A percentile compares a stretch with the other conserved stretches of the same genome.
phyloP scores from a whole-genome alignment of 2,113 vertebrate species.

The Anhinga rufa region DNA sequence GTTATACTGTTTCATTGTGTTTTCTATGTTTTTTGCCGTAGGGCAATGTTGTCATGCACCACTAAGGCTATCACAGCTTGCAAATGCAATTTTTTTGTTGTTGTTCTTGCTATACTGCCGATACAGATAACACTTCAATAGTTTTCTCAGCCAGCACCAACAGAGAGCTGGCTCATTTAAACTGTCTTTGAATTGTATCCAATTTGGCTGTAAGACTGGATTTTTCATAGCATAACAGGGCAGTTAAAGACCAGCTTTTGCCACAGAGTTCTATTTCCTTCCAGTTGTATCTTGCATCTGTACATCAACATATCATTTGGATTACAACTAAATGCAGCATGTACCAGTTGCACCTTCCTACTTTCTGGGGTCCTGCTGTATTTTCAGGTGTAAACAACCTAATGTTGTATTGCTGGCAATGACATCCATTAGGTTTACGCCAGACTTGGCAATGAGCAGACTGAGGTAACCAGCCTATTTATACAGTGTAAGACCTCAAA shows the following conservation, averaged over 20 bases:
- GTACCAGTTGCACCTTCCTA: not conserved
- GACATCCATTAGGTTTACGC: not conserved
- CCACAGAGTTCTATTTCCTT: not conserved
- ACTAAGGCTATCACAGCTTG: not conserved
- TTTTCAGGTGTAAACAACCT: not conserved
- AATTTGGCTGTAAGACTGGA: conserved; percentile 2
- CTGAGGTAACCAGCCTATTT: not conserved
- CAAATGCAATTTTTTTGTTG: not conserved
- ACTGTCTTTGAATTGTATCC: not conserved
- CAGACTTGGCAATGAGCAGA: not conserved
- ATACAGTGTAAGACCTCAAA: not conserved
- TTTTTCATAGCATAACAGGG: not conserved
- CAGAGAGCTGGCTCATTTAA: conserved; percentile 18
- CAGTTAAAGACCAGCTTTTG: not conserved
- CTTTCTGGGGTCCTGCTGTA: not conserved
- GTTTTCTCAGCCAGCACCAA: conserved; percentile 16
- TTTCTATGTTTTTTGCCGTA: not conserved
- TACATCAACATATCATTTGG: not conserved
- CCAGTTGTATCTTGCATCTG: not conserved
- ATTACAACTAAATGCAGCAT: not conserved
- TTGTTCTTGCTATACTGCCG: not conserved
- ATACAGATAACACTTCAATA: not conserved
- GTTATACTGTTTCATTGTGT: not conserved
- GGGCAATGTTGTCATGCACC: not conserved
- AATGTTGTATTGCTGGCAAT: not conserved